These are phyloP conservation scores for Entomobrya multifasciata DNA, from an alignment of 2,888 invertebrate species.

Conservation along the genomic window DNA sequence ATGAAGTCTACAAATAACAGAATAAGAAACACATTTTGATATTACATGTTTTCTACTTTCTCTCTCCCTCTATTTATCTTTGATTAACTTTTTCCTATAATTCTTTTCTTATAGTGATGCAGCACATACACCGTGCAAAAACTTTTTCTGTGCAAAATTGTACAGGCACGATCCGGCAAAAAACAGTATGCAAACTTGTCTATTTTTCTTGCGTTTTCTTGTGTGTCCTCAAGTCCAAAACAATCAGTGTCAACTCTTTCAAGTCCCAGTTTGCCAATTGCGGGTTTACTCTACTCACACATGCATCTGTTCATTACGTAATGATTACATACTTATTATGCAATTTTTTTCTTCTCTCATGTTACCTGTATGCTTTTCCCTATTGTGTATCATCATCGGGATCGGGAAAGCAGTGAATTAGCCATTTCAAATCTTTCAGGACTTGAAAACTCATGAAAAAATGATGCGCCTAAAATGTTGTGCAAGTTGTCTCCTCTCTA, in stretches of 20 bases:
- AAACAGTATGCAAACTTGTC: neutral
- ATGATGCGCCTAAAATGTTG: slow-evolving; percentile 66
- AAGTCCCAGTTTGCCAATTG: too few relatives aligned
- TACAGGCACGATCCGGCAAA: too few relatives aligned
- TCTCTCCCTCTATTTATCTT: too few relatives aligned
- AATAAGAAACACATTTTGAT: neutral
- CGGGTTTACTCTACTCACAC: too few relatives aligned
- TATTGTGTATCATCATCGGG: neutral
- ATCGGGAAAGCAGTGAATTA: neutral
- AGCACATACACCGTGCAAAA: too few relatives aligned
- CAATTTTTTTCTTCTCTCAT: neutral
- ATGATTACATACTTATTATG: neutral
- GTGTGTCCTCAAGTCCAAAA: too few relatives aligned
- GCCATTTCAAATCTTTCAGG: neutral
- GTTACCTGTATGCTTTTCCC: neutral
- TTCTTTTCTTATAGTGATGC: too few relatives aligned
- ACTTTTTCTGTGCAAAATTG: neutral
- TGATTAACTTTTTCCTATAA: too few relatives aligned
- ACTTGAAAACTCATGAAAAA: slow-evolving; percentile 65
- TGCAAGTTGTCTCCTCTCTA: slow-evolving; percentile 33
- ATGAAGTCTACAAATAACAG: neutral
- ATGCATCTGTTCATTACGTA: neutral
- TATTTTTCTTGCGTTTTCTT: too few relatives aligned
- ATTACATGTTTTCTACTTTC: too few relatives aligned
- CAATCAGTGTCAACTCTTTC: too few relatives aligned